Evolutionary conservation across 2,888 invertebrate species (phyloP).

Genomic region (Phalera bucephala): DNA sequence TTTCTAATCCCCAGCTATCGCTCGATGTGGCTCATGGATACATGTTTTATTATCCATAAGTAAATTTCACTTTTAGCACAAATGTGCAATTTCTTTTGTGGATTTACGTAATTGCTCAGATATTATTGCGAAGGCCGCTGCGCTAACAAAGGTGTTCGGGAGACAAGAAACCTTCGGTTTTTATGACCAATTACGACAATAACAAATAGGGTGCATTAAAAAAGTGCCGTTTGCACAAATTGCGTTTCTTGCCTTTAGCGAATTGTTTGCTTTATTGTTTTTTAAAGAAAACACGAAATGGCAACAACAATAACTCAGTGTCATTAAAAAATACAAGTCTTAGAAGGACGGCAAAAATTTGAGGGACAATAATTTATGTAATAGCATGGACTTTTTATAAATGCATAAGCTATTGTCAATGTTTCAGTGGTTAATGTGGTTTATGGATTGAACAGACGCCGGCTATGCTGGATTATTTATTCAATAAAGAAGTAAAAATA

Average conservation of each 20-base stretch:
- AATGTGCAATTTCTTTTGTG: no score
- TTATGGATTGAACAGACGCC: no score
- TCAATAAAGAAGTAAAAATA: no score
- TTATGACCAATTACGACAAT: conserved; percentile 51
- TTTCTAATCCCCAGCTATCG: conserved; percentile 39
- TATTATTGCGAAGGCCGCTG: conserved; percentile 35
- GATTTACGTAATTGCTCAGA: no score
- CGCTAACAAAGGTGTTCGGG: conserved; percentile 37
- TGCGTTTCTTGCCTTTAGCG: conserved; percentile 49
- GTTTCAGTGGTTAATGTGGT: conserved; percentile 11
- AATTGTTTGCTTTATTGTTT: conserved; percentile 37
- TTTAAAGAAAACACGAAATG: conserved; percentile 27
- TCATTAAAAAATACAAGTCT: conserved; percentile 50
- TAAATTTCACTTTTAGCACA: conserved; percentile 54
- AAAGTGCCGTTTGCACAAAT: conserved; percentile 72
- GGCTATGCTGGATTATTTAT: no score
- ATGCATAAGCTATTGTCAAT: conserved; percentile 14
- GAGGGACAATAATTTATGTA: conserved; percentile 6
- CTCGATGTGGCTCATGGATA: conserved; percentile 13
- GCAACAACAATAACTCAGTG: conserved; percentile 24
- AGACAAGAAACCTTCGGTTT: conserved; percentile 45
- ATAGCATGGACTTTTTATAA: conserved; percentile 22
- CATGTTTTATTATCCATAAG: conserved; percentile 30
- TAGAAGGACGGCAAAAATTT: conserved; percentile 35
- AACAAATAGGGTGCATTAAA: conserved; percentile 53